phyloP scores from a whole-genome alignment of 64 coral and sea anemone genomes.

The Acropora tenuis region DNA sequence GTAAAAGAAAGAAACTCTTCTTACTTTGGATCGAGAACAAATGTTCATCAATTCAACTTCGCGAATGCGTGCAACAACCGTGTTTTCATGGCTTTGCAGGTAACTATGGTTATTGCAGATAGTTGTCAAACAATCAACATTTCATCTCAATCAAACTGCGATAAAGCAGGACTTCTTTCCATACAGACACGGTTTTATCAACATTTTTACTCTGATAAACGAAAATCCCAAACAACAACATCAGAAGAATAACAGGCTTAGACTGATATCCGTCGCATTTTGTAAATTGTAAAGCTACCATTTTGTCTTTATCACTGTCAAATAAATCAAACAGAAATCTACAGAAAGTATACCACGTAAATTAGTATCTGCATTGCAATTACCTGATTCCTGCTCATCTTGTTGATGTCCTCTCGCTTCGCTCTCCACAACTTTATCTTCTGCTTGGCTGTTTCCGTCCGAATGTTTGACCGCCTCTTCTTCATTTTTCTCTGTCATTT shows the following conservation, averaged over 20 bases:
- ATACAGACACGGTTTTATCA: background rate
- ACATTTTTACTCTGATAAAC: background rate
- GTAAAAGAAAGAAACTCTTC: too few species aligned
- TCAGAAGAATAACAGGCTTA: background rate
- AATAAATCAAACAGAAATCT: background rate
- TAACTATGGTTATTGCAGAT: background rate
- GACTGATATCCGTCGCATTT: background rate
- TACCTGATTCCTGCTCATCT: conserved; percentile 19
- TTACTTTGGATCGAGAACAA: too few species aligned
- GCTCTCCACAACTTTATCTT: background rate
- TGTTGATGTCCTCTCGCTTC: background rate
- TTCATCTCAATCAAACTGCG: background rate
- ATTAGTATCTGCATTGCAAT: background rate
- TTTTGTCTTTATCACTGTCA: too few species aligned
- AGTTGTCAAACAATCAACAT: background rate
- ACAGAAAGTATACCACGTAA: too few species aligned
- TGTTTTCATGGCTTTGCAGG: background rate
- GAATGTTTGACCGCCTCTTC: background rate
- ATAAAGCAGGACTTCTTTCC: background rate
- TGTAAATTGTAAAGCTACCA: background rate
- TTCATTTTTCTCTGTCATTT: conserved; percentile 26
- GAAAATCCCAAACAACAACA: background rate
- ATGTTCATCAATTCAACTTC: too few species aligned
- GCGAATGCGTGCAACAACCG: background rate
- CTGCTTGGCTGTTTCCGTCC: background rate